phyloP scores from a whole-genome alignment of 2,113 vertebrate genomes.

The Struthidea cinerea region DNA sequence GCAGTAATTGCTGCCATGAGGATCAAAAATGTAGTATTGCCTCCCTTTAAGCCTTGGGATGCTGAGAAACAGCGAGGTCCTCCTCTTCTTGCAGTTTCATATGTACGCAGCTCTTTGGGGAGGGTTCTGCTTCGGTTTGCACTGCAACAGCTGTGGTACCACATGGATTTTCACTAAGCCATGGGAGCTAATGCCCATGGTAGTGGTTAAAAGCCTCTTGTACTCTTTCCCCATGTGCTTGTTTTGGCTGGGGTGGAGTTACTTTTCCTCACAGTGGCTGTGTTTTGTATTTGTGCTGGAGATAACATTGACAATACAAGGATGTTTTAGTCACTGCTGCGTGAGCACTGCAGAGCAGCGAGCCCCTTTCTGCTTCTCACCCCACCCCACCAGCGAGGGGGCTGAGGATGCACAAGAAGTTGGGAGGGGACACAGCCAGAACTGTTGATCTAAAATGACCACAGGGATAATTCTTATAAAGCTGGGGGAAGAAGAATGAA shows the following conservation, averaged over 20 bases:
- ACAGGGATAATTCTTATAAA: background rate
- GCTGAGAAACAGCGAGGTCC: rapidly evolving
- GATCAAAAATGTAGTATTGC: background rate
- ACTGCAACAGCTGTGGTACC: background rate
- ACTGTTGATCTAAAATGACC: background rate
- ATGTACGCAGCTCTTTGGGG: background rate
- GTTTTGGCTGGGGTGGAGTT: background rate
- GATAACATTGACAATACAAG: background rate
- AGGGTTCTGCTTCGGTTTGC: background rate
- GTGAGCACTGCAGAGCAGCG: background rate
- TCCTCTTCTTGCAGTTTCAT: background rate
- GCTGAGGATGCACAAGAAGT: background rate
- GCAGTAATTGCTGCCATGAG: background rate
- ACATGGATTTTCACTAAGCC: background rate
- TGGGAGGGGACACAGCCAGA: background rate
- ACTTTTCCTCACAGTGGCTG: background rate
- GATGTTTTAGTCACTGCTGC: background rate
- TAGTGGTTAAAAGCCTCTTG: background rate
- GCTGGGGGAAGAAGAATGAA: background rate
- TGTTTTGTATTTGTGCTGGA: background rate
- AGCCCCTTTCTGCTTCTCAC: background rate
- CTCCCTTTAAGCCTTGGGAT: background rate
- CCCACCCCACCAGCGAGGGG: rapidly evolving
- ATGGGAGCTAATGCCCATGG: background rate
- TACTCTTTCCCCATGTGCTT: background rate